Evolutionary conservation across 2,888 invertebrate genomes (phyloP).

Genomic region (Bibio marci): DNA sequence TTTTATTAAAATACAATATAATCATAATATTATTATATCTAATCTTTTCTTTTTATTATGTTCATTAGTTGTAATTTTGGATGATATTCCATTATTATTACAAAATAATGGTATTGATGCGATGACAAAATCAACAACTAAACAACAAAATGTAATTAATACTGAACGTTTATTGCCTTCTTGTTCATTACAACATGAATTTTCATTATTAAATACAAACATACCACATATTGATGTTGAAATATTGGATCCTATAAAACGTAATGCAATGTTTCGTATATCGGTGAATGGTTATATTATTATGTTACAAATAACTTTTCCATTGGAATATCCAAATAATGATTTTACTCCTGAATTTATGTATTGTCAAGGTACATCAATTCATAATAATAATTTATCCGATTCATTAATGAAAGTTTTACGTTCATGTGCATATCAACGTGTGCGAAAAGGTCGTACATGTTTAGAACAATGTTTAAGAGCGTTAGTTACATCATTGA

Average conservation of each 20-base stretch:
- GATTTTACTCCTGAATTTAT: constrained; percentile 47
- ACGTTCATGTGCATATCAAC: constrained; percentile 61
- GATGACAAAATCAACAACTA: background rate
- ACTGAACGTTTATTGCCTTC: constrained; percentile 10
- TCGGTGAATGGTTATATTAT: constrained; percentile 27
- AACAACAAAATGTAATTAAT: background rate
- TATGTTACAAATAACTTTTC: constrained; percentile 48
- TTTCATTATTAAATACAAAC: constrained; percentile 55
- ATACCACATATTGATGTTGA: constrained; percentile 52
- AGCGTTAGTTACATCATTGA: constrained; percentile 46
- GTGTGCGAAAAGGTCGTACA: constrained; percentile 68
- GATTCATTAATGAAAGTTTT: constrained; percentile 62
- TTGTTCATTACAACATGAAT: constrained; percentile 49
- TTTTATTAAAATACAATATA: constrained; percentile 25
- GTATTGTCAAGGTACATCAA: constrained; percentile 44
- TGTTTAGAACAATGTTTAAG: constrained; percentile 77
- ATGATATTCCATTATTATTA: background rate
- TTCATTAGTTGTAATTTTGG: background rate
- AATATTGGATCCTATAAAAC: constrained; percentile 31
- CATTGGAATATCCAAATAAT: constrained; percentile 53
- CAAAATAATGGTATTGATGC: too few species aligned
- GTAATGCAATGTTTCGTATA: constrained; percentile 32
- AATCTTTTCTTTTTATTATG: background rate
- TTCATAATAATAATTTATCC: constrained; percentile 42
- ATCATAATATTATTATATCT: constrained; percentile 13